phyloP scores from a whole-genome alignment of 2,888 invertebrate genomes.

The Sisyra nigra region DNA sequence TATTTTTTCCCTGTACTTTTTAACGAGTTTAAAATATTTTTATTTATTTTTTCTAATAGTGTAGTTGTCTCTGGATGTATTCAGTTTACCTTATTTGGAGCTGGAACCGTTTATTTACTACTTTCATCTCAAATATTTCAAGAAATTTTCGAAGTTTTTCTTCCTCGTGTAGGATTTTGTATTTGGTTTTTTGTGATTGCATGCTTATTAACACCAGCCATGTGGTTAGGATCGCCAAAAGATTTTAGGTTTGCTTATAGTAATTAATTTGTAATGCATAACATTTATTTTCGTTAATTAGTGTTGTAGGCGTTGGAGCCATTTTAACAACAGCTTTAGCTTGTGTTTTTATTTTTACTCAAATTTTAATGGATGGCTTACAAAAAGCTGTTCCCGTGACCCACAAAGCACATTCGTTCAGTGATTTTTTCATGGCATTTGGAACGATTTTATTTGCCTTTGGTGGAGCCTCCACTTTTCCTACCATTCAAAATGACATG shows the following conservation, averaged over 20 bases:
- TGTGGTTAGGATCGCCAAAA: constrained; percentile 52
- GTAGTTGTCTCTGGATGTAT: constrained; percentile 39
- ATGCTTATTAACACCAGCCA: constrained; percentile 37
- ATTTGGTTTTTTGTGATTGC: constrained; percentile 46
- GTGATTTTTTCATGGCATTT: constrained; percentile 49
- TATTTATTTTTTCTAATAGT: constrained; percentile 19
- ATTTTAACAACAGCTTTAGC: constrained; percentile 42
- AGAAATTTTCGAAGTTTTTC: constrained; percentile 31
- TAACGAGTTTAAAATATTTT: constrained; percentile 3
- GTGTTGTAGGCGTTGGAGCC: constrained; percentile 45
- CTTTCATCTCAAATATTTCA: constrained; percentile 48
- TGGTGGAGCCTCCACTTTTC: constrained; percentile 59
- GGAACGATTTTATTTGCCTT: constrained; percentile 56
- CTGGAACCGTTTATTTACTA: constrained; percentile 46
- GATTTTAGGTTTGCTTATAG: constrained; percentile 43
- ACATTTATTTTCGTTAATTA: constrained; percentile 21
- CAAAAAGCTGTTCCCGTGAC: constrained; percentile 25
- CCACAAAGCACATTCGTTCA: constrained; percentile 37
- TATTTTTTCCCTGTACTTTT: too few relatives aligned
- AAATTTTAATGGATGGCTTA: constrained; percentile 37
- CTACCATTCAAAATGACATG: constrained; percentile 69
- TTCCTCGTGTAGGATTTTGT: constrained; percentile 39
- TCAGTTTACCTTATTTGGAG: constrained; percentile 48
- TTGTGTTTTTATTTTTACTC: constrained; percentile 42
- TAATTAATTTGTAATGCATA: not conserved